These are phyloP conservation scores for Tinamus major DNA, from an alignment of 2,797 vertebrate species.

Conservation along the genomic window DNA sequence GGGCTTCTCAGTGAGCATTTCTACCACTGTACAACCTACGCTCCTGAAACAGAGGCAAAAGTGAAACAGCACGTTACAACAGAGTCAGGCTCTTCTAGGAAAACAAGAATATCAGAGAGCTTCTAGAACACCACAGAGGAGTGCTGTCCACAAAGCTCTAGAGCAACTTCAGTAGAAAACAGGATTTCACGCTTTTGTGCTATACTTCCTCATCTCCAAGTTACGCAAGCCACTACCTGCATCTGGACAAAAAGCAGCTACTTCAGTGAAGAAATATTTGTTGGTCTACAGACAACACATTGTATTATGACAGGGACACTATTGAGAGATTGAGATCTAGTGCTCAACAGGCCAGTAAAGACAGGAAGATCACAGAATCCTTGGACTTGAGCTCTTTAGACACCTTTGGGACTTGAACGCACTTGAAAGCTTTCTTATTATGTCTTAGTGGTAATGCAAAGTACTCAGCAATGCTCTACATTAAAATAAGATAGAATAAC, in stretches of 20 bases:
- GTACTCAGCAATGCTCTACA: not conserved
- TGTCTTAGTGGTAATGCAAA: not conserved
- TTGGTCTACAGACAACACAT: not conserved
- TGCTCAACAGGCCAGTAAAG: not conserved
- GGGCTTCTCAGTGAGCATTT: constrained; percentile 98
- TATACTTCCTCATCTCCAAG: not conserved
- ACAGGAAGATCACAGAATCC: fast-evolving
- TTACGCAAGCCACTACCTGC: not conserved
- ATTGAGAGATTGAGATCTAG: not conserved
- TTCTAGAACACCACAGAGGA: not conserved
- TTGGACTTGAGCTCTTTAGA: not conserved
- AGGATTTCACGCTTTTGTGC: not conserved
- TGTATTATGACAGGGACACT: fast-evolving
- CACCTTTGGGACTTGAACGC: not conserved
- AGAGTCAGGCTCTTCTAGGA: not conserved
- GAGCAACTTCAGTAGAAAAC: not conserved
- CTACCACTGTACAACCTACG: constrained; percentile 96
- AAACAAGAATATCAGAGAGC: not conserved
- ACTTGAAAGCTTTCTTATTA: not conserved
- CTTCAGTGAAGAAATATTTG: not conserved
- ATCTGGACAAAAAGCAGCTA: not conserved
- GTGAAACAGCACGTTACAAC: constrained; percentile 42
- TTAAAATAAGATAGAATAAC: not conserved
- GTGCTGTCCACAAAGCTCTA: not conserved
- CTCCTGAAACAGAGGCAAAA: constrained; percentile 86